Evolutionary conservation across 2,113 vertebrate genomes (phyloP).

Genomic region (Chloropsis hardwickii): DNA sequence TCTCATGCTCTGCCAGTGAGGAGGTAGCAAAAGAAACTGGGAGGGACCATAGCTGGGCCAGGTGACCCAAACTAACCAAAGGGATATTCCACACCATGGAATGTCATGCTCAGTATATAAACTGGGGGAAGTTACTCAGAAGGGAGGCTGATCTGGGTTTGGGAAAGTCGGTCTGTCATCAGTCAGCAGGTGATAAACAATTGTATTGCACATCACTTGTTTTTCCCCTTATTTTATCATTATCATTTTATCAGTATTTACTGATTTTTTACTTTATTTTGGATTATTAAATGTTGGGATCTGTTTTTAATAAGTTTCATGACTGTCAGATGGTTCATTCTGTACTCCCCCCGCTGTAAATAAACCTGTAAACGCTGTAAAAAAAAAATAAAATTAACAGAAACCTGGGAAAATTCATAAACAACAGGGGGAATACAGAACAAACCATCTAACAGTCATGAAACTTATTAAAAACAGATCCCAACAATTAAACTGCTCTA

Average conservation of each 20-base stretch:
- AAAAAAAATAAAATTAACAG: too few species aligned
- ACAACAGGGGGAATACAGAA: too few species aligned
- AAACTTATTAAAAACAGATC: too few species aligned
- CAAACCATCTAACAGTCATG: too few species aligned
- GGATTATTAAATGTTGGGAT: too few species aligned
- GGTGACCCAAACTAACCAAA: neutral
- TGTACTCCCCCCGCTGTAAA: too few species aligned
- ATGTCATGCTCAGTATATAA: neutral
- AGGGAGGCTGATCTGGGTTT: neutral
- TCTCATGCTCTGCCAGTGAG: neutral
- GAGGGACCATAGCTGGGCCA: neutral
- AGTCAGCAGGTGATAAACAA: neutral
- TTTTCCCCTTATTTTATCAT: neutral
- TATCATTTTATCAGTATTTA: neutral
- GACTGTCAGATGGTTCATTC: too few species aligned
- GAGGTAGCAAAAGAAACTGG: neutral
- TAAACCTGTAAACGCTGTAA: too few species aligned
- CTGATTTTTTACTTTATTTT: neutral
- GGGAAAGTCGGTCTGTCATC: neutral
- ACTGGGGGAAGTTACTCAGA: neutral
- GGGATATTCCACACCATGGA: neutral
- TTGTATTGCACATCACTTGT: neutral
- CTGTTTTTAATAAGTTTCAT: too few species aligned
- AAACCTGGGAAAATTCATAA: too few species aligned
- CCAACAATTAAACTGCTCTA: neutral